Evolutionary conservation across 2,797 vertebrate species (phyloP).

Genomic region (Sparus aurata): DNA sequence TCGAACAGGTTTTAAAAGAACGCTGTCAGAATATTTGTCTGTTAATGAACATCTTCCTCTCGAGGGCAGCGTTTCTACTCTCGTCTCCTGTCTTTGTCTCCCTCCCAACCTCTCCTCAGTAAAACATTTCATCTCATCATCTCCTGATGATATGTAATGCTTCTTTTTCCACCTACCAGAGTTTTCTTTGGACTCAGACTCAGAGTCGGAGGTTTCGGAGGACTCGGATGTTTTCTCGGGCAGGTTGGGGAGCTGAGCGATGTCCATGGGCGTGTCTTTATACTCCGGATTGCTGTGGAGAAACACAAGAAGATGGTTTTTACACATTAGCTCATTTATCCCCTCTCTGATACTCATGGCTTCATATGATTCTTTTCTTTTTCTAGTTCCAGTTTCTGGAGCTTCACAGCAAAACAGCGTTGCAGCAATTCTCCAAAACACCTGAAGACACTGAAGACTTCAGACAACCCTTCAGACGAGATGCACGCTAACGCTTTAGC

Average conservation of each 20-base stretch:
- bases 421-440: neutral
- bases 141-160: neutral
- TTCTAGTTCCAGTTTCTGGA: too few relatives aligned
- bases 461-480: too few relatives aligned
- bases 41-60: neutral
- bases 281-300: constrained; percentile 92
- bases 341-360: too few relatives aligned
- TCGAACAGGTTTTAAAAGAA: neutral
- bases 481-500: too few relatives aligned
- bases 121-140: too few relatives aligned
- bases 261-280: constrained; percentile 97
- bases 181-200: constrained; percentile 98
- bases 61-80: neutral
- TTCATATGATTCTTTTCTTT: too few relatives aligned
- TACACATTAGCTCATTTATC: neutral
- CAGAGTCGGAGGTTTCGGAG: constrained; percentile 96
- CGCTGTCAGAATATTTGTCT: neutral
- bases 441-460: too few relatives aligned
- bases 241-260: constrained; percentile 95
- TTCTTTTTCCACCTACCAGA: constrained; percentile 86
- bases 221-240: constrained; percentile 97
- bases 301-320: constrained; percentile 15
- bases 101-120: neutral
- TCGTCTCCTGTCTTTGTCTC: neutral
- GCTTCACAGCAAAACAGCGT: too few relatives aligned